Percentiles rank a stretch among this genome's conserved stretches.
phyloP scores from a whole-genome alignment of 1,140 invertebrate species.

The Brachionus koreanus region DNA sequence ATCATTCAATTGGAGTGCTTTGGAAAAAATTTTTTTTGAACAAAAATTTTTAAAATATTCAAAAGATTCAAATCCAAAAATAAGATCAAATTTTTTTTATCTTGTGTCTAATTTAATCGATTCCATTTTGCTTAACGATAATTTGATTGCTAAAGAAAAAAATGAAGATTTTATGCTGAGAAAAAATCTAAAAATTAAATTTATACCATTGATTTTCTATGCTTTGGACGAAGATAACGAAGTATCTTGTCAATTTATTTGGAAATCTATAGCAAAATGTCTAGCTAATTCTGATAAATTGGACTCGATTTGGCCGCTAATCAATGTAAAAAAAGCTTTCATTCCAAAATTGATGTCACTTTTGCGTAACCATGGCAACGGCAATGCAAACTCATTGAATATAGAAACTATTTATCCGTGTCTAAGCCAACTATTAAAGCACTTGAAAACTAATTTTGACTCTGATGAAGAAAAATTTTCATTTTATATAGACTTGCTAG shows the following conservation, averaged over 20 bases:
- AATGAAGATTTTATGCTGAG: not conserved
- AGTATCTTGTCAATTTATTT: not conserved
- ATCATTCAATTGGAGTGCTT: slow-evolving; percentile 46
- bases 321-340: slow-evolving; percentile 44
- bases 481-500: not conserved
- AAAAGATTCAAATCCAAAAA: slow-evolving; percentile 49
- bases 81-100: slow-evolving; percentile 46
- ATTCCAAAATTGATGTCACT: slow-evolving; percentile 30
- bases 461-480: slow-evolving; percentile 3
- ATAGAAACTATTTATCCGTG: slow-evolving; percentile 20
- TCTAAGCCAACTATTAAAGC: not conserved
- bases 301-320: not conserved
- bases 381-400: not conserved
- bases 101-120: not conserved
- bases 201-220: slow-evolving; percentile 38
- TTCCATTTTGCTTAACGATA: not conserved
- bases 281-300: not conserved
- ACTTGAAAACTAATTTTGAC: not conserved
- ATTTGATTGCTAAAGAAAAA: not conserved
- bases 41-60: slow-evolving; percentile 71
- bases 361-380: slow-evolving; percentile 32
- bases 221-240: slow-evolving; percentile 28
- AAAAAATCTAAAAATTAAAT: not conserved
- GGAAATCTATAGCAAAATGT: not conserved
- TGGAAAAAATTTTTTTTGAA: slow-evolving; percentile 59